Conservation (phyloP, 2,888 invertebrate species). For the Hartigia nigra region DNA sequence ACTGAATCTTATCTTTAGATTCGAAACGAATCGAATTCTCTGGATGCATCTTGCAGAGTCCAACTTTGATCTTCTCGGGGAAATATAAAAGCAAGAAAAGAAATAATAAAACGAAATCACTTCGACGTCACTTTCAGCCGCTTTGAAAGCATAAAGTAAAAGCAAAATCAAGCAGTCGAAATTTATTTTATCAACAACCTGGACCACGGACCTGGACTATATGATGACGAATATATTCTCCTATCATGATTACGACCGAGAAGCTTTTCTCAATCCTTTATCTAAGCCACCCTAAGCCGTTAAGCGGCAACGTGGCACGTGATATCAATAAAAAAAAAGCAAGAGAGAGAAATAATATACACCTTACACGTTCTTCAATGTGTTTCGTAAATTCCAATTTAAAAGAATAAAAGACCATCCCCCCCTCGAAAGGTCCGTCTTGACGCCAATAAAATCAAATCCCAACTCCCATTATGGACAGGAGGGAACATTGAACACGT, state of each 20-base stretch:
- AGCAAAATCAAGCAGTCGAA: background rate
- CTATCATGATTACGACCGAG: background rate
- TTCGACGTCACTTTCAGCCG: background rate
- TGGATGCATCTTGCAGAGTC: background rate
- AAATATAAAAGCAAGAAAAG: background rate
- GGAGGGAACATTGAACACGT: background rate
- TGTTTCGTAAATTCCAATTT: conserved; percentile 50
- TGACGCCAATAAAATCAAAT: background rate
- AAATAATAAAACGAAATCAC: background rate
- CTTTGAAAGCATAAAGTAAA: background rate
- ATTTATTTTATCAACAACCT: background rate
- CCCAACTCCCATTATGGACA: background rate
- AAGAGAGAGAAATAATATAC: conserved; percentile 29
- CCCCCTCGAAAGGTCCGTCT: background rate
- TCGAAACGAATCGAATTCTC: background rate
- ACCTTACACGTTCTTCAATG: conserved; percentile 50
- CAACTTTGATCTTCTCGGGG: background rate
- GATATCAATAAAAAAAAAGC: conserved; percentile 50
- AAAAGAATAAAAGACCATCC: background rate
- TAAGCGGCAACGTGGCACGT: conserved; percentile 61
- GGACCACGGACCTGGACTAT: background rate
- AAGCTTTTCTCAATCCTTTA: conserved; percentile 25
- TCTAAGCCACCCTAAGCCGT: conserved; percentile 60
- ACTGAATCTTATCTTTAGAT: background rate
- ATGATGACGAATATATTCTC: background rate